Evolutionary conservation across 2,113 vertebrate species (phyloP).

Genomic region (Chloropsis cyanopogon): DNA sequence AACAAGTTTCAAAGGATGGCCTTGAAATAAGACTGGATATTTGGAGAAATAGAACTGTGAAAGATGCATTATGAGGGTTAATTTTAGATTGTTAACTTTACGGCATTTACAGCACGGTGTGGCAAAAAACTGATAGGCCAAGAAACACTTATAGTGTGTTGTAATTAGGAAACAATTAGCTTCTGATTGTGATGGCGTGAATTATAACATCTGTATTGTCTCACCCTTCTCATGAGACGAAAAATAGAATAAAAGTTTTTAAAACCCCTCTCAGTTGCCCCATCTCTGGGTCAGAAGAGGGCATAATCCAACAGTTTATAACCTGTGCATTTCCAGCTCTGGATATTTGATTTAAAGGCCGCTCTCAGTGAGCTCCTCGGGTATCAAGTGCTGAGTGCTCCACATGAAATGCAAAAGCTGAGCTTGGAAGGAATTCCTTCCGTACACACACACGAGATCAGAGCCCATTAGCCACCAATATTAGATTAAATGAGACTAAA

Average conservation of each 20-base stretch:
- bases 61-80: not conserved
- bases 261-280: not conserved
- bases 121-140: not conserved
- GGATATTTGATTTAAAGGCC: not conserved
- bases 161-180: not conserved
- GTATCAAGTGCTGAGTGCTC: not conserved
- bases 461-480: constrained; percentile 40
- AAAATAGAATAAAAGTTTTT: not conserved
- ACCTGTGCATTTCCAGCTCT: not conserved
- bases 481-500: constrained; percentile 65
- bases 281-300: not conserved
- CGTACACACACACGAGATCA: not conserved
- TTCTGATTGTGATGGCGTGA: not conserved
- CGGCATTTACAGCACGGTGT: not conserved
- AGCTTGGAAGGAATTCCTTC: not conserved
- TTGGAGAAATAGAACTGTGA: not conserved
- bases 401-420: not conserved
- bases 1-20: not conserved
- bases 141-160: not conserved
- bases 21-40: not conserved
- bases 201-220: not conserved
- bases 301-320: not conserved
- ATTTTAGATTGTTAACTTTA: not conserved
- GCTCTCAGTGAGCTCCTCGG: not conserved
- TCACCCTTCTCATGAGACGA: not conserved